phyloP scores from a whole-genome alignment of 2,888 invertebrate species.

The Lithophane socia region DNA sequence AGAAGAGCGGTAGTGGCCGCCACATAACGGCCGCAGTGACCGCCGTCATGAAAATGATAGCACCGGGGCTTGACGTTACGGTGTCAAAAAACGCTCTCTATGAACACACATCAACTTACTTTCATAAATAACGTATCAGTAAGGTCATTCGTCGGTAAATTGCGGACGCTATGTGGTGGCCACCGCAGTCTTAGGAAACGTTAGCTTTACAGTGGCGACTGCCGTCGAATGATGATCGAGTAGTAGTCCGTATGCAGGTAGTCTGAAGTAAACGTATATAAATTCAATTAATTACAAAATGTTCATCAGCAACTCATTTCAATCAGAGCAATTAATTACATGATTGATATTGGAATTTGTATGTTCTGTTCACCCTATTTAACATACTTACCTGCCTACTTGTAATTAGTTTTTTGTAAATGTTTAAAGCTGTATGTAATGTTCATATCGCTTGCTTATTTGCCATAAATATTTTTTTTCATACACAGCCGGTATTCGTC shows the following conservation, averaged over 20 bases:
- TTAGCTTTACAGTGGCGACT: background rate
- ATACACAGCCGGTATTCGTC: background rate
- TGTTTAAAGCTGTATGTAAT: background rate
- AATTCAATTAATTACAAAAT: constrained; percentile 67
- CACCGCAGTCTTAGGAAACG: too few species aligned
- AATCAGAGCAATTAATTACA: constrained; percentile 67
- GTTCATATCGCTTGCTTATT: background rate
- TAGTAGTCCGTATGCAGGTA: background rate
- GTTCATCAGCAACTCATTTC: constrained; percentile 63
- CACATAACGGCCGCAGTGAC: background rate
- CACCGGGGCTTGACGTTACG: background rate
- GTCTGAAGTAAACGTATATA: constrained; percentile 56
- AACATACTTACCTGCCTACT: constrained; percentile 5
- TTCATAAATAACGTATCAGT: too few species aligned
- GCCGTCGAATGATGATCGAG: background rate
- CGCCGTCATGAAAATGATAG: background rate
- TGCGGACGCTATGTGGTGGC: too few species aligned
- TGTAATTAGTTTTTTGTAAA: background rate
- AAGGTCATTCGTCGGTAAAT: too few species aligned
- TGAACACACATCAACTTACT: background rate
- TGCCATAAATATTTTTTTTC: too few species aligned
- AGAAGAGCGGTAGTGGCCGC: background rate
- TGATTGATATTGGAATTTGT: constrained; percentile 56
- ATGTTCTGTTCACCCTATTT: background rate
- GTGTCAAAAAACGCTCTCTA: background rate